phyloP scores from a whole-genome alignment of 2,113 vertebrate genomes.

The Irena cyanogastra region DNA sequence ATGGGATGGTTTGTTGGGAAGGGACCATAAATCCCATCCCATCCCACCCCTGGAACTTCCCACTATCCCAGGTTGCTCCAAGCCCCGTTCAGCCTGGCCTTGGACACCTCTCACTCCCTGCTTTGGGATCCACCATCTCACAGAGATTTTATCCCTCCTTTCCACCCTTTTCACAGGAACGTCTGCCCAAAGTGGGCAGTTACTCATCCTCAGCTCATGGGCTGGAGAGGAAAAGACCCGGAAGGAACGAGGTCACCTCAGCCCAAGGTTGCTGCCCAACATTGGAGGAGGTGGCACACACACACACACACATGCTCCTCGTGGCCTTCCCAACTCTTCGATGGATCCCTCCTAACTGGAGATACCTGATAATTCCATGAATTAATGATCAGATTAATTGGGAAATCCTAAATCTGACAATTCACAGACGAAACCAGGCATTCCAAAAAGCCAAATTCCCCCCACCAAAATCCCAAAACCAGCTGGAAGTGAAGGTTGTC shows the following conservation, averaged over 20 bases:
- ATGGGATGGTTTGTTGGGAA: neutral
- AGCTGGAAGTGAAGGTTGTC: neutral
- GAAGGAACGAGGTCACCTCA: neutral
- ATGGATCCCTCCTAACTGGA: neutral
- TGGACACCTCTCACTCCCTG: neutral
- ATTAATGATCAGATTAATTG: neutral
- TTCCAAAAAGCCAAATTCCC: neutral
- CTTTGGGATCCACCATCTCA: neutral
- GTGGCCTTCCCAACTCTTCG: neutral
- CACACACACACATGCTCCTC: neutral
- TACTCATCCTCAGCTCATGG: neutral
- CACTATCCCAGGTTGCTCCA: neutral
- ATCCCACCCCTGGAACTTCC: neutral
- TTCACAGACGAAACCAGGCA: neutral
- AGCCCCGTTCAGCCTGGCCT: neutral
- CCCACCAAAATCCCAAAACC: neutral
- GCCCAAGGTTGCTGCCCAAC: neutral
- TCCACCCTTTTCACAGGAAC: neutral
- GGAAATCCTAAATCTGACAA: neutral
- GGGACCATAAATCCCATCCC: neutral
- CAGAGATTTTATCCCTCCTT: neutral
- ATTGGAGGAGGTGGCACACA: neutral
- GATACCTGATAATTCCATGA: accelerated
- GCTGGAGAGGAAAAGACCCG: neutral
- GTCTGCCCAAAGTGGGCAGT: no score